These are phyloP conservation scores for Lithophane semibrunnea DNA, from an alignment of 2,888 invertebrate species.

Conservation along the genomic window DNA sequence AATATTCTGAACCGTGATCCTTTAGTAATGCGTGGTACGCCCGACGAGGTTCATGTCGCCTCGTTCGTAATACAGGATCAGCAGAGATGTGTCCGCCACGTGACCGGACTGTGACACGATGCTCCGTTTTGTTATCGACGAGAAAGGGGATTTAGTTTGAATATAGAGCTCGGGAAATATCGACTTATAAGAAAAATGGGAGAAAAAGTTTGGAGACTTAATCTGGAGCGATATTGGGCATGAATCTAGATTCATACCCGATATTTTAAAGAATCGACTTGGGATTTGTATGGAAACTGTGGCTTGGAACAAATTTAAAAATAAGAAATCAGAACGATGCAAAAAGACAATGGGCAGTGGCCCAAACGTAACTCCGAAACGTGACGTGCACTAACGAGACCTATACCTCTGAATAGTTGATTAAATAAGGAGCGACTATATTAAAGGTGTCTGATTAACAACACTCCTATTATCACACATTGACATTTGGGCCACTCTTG, in stretches of 20 bases:
- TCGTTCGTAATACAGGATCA: constrained; percentile 47
- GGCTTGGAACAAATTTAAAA: background rate
- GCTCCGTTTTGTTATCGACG: constrained; percentile 16
- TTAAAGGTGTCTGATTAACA: background rate
- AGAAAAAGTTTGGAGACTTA: constrained; percentile 16
- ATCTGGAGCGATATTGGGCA: background rate
- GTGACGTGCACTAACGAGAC: too few species aligned
- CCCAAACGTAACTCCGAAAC: background rate
- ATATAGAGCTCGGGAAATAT: constrained; percentile 22
- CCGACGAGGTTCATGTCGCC: constrained; percentile 26
- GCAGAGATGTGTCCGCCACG: constrained; percentile 50
- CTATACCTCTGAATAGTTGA: background rate
- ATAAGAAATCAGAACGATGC: background rate
- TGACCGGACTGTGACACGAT: constrained; percentile 40
- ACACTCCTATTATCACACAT: background rate
- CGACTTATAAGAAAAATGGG: background rate
- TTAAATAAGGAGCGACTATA: background rate
- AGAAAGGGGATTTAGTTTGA: constrained; percentile 38
- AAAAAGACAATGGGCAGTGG: background rate
- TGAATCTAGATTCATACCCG: background rate
- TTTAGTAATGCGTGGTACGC: constrained; percentile 18
- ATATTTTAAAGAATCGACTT: background rate
- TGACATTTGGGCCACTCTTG: background rate
- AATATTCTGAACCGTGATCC: constrained; percentile 25
- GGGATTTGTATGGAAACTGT: background rate